phyloP scores from a whole-genome alignment of 2,888 invertebrate species.

The Platycheirus albimanus region DNA sequence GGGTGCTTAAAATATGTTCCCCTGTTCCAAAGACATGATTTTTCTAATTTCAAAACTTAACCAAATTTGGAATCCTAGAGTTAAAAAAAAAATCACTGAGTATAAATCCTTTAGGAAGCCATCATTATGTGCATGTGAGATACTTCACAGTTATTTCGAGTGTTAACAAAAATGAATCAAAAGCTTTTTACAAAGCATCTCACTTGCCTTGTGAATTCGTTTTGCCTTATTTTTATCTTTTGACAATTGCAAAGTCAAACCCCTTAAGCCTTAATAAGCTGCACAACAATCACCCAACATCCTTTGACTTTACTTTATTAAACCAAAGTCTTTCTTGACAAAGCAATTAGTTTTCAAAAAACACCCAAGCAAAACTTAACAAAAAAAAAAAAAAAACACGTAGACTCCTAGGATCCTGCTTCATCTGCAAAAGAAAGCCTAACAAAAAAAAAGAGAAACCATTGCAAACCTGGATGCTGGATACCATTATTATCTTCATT shows the following conservation, averaged over 20 bases:
- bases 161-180: neutral
- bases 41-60: too few relatives aligned
- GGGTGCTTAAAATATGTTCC: too few relatives aligned
- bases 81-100: too few relatives aligned
- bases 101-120: too few relatives aligned
- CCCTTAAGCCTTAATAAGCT: constrained; percentile 23
- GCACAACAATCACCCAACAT: constrained; percentile 24
- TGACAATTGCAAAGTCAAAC: constrained; percentile 24
- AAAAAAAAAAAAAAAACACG: neutral
- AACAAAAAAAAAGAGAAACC: too few relatives aligned
- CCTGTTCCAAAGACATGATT: too few relatives aligned
- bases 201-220: neutral
- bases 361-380: constrained; percentile 14
- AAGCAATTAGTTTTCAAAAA: constrained; percentile 54
- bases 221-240: neutral
- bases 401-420: neutral
- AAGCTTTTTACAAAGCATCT: neutral
- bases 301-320: constrained; percentile 37
- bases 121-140: neutral
- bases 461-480: constrained; percentile 8
- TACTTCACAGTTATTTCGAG: neutral
- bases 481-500: constrained; percentile 22
- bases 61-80: too few relatives aligned
- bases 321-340: constrained; percentile 17
- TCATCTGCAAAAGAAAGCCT: neutral